Conservation (phyloP, 2,797 vertebrate genomes). For the Philypnodon macrostomus region DNA sequence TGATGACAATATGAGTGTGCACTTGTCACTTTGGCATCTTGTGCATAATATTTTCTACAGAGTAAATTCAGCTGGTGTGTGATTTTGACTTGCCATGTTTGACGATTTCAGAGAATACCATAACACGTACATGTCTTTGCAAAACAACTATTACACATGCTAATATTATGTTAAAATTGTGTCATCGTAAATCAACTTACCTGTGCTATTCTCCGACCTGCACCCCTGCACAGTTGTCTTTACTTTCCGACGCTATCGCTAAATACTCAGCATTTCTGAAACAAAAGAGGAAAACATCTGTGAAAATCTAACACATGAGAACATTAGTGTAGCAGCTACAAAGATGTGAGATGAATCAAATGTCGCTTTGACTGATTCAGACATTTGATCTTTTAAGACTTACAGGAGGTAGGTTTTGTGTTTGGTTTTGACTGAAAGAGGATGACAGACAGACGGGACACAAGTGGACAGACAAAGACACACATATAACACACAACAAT, state of each 20-base stretch:
- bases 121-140: too few species aligned
- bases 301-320: not conserved
- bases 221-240: slow-evolving; percentile 90
- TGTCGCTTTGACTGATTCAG: slow-evolving; percentile 8
- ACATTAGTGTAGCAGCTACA: not conserved
- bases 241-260: slow-evolving; percentile 90
- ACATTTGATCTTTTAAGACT: slow-evolving; percentile 30
- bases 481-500: slow-evolving; percentile 40
- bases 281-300: not conserved
- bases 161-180: too few species aligned
- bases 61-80: too few species aligned
- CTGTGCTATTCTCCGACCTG: slow-evolving; percentile 88
- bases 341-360: slow-evolving; percentile 18
- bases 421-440: slow-evolving; percentile 58
- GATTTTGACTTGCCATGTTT: too few species aligned
- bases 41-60: too few species aligned
- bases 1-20: too few species aligned
- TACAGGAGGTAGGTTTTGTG: slow-evolving; percentile 61
- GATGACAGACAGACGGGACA: slow-evolving; percentile 37
- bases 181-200: too few species aligned
- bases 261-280: slow-evolving; percentile 85
- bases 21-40: too few species aligned
- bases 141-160: too few species aligned
- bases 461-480: slow-evolving; percentile 45
- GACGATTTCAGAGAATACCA: too few species aligned